phyloP scores from a whole-genome alignment of 1,140 invertebrate genomes.

The Heterodera carotae region DNA sequence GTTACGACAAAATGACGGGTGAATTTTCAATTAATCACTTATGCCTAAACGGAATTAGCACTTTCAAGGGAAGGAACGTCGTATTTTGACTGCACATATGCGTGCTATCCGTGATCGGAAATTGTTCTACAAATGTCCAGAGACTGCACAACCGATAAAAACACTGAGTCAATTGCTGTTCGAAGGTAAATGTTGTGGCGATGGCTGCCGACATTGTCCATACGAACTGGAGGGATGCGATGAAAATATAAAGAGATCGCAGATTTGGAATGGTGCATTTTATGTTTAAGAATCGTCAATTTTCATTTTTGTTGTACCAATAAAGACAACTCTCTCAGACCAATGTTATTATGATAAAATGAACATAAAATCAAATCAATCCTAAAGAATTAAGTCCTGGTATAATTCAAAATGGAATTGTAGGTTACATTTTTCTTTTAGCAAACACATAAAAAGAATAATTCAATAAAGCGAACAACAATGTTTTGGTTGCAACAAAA shows the following conservation, averaged over 20 bases:
- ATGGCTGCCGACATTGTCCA: slow-evolving; percentile 63
- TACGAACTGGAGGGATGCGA: slow-evolving; percentile 56
- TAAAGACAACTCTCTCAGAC: too few species aligned
- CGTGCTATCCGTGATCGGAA: slow-evolving; percentile 37
- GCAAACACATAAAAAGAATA: too few species aligned
- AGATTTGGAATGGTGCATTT: slow-evolving; percentile 42
- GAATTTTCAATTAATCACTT: neutral
- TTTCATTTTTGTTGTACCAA: slow-evolving; percentile 36
- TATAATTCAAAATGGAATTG: too few species aligned
- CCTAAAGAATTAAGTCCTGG: too few species aligned
- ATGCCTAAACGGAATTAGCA: neutral
- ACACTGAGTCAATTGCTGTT: slow-evolving; percentile 57
- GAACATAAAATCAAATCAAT: too few species aligned
- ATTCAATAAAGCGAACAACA: too few species aligned
- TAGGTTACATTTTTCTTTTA: too few species aligned
- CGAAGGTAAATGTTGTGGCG: slow-evolving; percentile 60
- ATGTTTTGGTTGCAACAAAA: too few species aligned
- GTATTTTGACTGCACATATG: slow-evolving; percentile 53
- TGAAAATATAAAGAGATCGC: slow-evolving; percentile 42
- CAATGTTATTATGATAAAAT: too few species aligned
- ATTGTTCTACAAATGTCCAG: slow-evolving; percentile 38
- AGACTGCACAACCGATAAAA: slow-evolving; percentile 28
- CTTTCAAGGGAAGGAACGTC: slow-evolving; percentile 40
- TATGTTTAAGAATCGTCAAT: too few species aligned
- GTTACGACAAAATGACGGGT: slow-evolving; percentile 48